Evolutionary conservation across 2,113 vertebrate genomes (phyloP), one percentile per base, ranked within the genome.

Genomic region (Nerophis lumbriciformis): DNA sequence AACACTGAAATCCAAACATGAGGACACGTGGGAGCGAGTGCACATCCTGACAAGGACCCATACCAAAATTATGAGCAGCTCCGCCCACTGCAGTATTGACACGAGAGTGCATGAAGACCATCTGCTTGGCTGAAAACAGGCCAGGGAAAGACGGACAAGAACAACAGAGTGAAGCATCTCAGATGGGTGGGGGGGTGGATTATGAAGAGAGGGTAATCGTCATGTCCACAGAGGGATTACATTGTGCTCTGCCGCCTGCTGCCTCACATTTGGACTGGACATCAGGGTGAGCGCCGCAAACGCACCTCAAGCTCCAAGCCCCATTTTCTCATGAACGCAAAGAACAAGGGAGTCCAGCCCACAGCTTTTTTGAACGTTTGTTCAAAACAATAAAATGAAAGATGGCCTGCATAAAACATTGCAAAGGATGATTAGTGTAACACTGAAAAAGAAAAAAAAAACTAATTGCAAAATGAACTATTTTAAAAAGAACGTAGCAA

Each of bases 211-310:
- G 78, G 77, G 79, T 68, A 80, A 77, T 85, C 81, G 73, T 82
- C 77, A 28, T 83, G 87, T 87, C 87, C 80, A 73, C 79, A 57
- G 81, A 86, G 79, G 72, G 89, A 89, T 89, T 89, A 88, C 80
- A 86, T 62, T n/a, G 44, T 48, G 52, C 73, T 68, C 61, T 58
- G 56, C 74, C 66, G 42, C 74, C 69, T 62, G 66, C 67, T 2
- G 55, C 55, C 39, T 57, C 42, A 45, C 42, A 45, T 45, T 45
- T 45, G 10, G 42, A 11, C 10, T 45, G 42, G 42, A 45, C 42
- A 45, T 45, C 42, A 45, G 10, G 42, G 42, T 45, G 11, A 45
- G 42, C 8, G 42, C 42, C 42, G 12, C 42, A 45, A 45, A 45
- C 12, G 42, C 42, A 45, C 11, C 42, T 45, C 42, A 12, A 11